Evolutionary conservation across 2,888 invertebrate species (phyloP), one percentile per base, ranked within the genome.

Genomic region (Amiota communis): DNA sequence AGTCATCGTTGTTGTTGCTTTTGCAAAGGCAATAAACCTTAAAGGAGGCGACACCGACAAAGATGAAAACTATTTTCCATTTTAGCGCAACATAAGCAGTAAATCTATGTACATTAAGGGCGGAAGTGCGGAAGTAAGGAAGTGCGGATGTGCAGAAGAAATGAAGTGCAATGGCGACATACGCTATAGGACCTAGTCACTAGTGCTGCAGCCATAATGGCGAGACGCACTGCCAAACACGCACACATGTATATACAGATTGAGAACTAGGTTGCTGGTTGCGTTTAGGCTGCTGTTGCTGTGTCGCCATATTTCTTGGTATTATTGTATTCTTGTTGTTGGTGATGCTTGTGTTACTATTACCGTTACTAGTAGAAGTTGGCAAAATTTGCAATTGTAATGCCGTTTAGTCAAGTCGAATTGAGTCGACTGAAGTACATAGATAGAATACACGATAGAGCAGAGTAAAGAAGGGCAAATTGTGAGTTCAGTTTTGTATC

Each of bases 331-430:
- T 46, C 23, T 63, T 71, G 63, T 46, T 64, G 71, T 56, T 47
- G 15, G 36, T 56, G 13, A 47, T 64, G 71, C 64, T 47, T 36
- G 36, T 56, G 13, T 56, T 56, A 57, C 47, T 17, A 15, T 11
- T 23, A 46, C 36, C 17, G 49, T 10, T 46, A 12, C 47, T 20
- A 15, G 6, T 36, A 36, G 36, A 36, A 36, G 82, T 78, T 78
- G 83, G 82, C 83, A 79, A 74, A 79, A 83, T 83, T 83, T 83
- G 85, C 83, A 83, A 83, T 83, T 83, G 85, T 83, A 83, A 86
- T 83, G 79, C 73, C 74, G 46, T 20, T 64, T 53, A 56, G 64
- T 6, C 36, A 36, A 36, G 3, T 36, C 36, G 36, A 36, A 36
- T 36, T 36, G 36, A 36, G 36, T 6, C 1, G 36, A 36, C 4